These are phyloP conservation scores for Stenopsyche tienmushanensis DNA, from an alignment of 1,140 invertebrate genomes.

Conservation along the genomic window DNA sequence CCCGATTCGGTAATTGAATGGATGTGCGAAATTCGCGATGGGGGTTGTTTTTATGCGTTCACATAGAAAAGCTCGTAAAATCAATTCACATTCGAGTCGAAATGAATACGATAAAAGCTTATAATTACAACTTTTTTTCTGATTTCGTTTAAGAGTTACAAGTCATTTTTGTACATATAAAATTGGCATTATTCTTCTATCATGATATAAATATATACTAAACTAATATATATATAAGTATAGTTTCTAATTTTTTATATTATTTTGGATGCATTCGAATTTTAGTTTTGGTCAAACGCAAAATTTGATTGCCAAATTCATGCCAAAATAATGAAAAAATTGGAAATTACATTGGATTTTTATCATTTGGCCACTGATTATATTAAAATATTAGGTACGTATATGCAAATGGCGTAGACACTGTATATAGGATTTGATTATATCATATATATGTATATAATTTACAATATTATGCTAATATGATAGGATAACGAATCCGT, in stretches of 20 bases:
- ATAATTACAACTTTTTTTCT: not conserved
- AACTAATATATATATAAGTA: not conserved
- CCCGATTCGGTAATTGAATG: too few species aligned
- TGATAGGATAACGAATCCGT: not conserved
- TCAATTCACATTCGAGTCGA: too few species aligned
- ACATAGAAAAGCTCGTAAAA: too few species aligned
- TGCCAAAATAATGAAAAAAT: too few species aligned
- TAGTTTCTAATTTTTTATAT: not conserved
- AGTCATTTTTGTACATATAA: not conserved
- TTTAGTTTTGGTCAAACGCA: not conserved
- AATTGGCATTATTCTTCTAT: not conserved
- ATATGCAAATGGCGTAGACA: constrained; percentile 3
- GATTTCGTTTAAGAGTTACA: not conserved
- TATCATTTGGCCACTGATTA: not conserved
- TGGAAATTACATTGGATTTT: too few species aligned
- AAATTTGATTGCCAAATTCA: constrained; percentile 14
- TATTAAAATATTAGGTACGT: constrained; percentile 14
- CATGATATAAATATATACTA: too few species aligned
- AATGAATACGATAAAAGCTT: not conserved
- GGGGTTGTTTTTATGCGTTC: too few species aligned
- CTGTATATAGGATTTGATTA: not conserved
- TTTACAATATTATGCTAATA: not conserved
- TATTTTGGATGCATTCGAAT: not conserved
- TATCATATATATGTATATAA: not conserved
- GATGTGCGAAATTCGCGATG: too few species aligned